Evolutionary conservation across 2,113 vertebrate species (phyloP).

Genomic region (Gallinago undulata): DNA sequence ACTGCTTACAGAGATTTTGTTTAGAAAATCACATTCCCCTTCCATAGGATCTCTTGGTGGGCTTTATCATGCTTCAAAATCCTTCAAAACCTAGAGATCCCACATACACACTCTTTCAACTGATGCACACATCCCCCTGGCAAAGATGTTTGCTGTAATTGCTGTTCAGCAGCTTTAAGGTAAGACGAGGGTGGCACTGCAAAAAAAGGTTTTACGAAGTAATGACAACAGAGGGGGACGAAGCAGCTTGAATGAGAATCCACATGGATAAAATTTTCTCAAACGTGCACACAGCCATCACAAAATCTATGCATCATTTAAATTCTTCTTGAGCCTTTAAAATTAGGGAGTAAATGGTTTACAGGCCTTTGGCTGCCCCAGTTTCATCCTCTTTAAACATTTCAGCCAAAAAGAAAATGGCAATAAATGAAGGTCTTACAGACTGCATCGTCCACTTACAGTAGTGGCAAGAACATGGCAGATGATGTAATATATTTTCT

Average conservation of each 20-base stretch:
- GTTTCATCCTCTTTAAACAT: neutral
- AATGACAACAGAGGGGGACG: neutral
- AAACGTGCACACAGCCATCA: neutral
- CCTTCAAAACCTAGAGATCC: neutral
- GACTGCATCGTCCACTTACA: neutral
- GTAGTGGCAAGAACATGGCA: neutral
- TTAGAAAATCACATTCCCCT: neutral
- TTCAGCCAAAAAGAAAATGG: neutral
- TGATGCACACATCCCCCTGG: neutral
- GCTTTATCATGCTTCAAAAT: neutral
- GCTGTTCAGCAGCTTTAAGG: neutral
- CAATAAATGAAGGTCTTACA: neutral
- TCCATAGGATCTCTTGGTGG: neutral
- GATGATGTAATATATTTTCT: neutral
- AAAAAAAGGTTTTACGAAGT: neutral
- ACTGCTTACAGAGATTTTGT: neutral
- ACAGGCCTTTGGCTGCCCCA: neutral
- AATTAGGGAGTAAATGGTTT: neutral
- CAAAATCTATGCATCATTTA: neutral
- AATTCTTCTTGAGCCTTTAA: neutral
- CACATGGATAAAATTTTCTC: neutral
- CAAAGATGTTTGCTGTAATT: neutral
- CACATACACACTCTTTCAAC: neutral
- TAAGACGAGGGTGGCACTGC: neutral
- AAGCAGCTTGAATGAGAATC: neutral